Percentiles rank a stretch among this genome's conserved stretches.
Evolutionary conservation across 2,797 vertebrate species (phyloP).

Genomic region (Euphonia xanthogaster): DNA sequence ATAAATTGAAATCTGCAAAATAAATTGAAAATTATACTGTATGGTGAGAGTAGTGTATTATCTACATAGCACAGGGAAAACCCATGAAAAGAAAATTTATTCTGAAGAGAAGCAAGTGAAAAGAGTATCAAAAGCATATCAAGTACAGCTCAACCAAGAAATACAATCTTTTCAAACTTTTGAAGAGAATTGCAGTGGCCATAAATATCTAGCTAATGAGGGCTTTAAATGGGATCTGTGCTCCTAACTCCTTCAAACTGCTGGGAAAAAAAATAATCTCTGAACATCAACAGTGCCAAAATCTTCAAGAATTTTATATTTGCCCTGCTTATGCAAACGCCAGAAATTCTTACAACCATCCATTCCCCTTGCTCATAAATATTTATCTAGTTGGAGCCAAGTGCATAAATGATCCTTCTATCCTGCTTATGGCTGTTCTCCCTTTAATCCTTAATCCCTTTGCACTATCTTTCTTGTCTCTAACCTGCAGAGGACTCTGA

Average conservation of each 20-base stretch:
- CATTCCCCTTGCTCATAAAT: conserved; percentile 63
- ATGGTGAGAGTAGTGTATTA: neutral
- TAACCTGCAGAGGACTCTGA: conserved; percentile 68
- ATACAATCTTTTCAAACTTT: neutral
- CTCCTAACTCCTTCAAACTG: neutral
- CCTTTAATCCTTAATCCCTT: conserved; percentile 73
- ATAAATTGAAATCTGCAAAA: neutral
- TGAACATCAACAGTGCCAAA: neutral
- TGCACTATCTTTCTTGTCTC: conserved; percentile 67
- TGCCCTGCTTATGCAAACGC: conserved; percentile 3
- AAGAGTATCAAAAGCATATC: neutral
- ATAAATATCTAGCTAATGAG: conserved; percentile 4
- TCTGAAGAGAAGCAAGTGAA: neutral
- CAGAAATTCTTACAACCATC: conserved; percentile 25
- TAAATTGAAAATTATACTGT: neutral
- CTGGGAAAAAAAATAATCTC: neutral
- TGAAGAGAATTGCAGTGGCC: neutral
- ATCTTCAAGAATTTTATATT: neutral
- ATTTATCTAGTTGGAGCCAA: conserved; percentile 62
- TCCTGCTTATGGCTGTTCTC: conserved; percentile 41
- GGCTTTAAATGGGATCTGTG: neutral
- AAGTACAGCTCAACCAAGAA: neutral
- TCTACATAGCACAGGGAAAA: neutral
- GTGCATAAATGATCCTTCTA: conserved; percentile 54
- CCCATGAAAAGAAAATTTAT: neutral